Base-by-base conservation (phyloP, 2,888 invertebrate genomes). In the Acanthosepion pharaonis region DNA sequence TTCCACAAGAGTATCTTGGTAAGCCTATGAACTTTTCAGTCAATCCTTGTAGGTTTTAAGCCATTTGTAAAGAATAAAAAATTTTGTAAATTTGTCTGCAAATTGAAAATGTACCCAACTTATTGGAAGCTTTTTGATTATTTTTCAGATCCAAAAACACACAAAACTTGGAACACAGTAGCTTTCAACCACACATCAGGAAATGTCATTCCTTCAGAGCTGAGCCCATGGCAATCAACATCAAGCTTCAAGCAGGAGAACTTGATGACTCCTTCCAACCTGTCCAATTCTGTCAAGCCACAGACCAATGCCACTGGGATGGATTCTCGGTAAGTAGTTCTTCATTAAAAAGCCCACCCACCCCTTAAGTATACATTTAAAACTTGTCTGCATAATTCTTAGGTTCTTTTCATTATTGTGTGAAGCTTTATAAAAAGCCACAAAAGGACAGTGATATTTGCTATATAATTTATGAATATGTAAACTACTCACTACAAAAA, bases 261-360 rank as follows among this genome's bases (percentile, higher is more conserved):
- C 78, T 78, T 78, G 78, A 78, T 78, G 78, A 78, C 78, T 78
- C 78, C 78, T 78, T 78, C 78, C n/a, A 78, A 78, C 78, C n/a
- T 78, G 78, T 78, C 78, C n/a, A 78, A 78, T 78, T 33, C 33
- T 78, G 78, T 78, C 78, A 78, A 33, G 78, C 33, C 78, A 78
- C 78, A 78, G 59, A 59, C 59, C 59, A 59, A 59, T 78, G 78
- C 78, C 78, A 78, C 78, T 78, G 78, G n/a, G n/a, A 78, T 78
- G 78, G 78, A 78, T 33, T 2, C 78, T 78, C 78, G n/a, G 78
- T 78, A 18, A 78, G 78, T 78, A 78, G n/a, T 78, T n/a, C 78
- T 78, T 9, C n/a, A 8, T 78, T 23, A 25, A 23, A 23, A 8
- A 8, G 51, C 15, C 51, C 51, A 51, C 51, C 51, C 5, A 51